Evolutionary conservation across 2,113 vertebrate genomes (phyloP), one percentile per base, ranked within the genome.

Genomic region (Platichthys stellatus): DNA sequence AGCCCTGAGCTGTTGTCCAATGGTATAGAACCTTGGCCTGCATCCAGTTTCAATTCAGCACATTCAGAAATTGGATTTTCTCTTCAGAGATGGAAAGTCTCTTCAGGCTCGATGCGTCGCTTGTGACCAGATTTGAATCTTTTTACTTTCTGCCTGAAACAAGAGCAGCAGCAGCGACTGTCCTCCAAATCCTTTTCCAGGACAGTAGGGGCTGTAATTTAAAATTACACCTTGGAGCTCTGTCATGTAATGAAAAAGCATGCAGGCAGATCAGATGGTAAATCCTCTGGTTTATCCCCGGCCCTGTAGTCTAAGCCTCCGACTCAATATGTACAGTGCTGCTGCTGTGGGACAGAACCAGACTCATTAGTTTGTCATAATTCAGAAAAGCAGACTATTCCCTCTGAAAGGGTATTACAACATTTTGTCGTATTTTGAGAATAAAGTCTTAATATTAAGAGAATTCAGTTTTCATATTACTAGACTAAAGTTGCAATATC

Each of bases 31-130:
- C 45, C 15, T 24, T 62, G 63, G 78, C 45, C 0, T 14, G 1
- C 49, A 51, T 78, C 76, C 67, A 86, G 43, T 81, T 70, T 84
- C 63, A 62, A 24, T 69, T 81, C 43, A 43, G 74, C 76, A 67
- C 54, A 63, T 81, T 81, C 64, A 74, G 56, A 87, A 86, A 89
- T 74, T 66, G 72, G 75, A 78, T 83, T 86, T 86, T 80, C 63
- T 70, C 15, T 21, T 69, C 28, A 5, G 9, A 56, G 74, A 72
- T 56, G 49, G 70, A 75, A 74, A 60, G 56, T 43, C 12, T 17
- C 14, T 43, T 15, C 54, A 15, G 57, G 62, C 60, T 12, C 20
- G 76, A 58, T 23, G 17, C 0, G 43, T 61, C 57, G 24, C 13
- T 14, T 21, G 6, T 9, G 53, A 72, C 49, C 60, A 68, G 65